Conservation (phyloP, 2,888 invertebrate genomes). For the Malthinus seriepunctatus region DNA sequence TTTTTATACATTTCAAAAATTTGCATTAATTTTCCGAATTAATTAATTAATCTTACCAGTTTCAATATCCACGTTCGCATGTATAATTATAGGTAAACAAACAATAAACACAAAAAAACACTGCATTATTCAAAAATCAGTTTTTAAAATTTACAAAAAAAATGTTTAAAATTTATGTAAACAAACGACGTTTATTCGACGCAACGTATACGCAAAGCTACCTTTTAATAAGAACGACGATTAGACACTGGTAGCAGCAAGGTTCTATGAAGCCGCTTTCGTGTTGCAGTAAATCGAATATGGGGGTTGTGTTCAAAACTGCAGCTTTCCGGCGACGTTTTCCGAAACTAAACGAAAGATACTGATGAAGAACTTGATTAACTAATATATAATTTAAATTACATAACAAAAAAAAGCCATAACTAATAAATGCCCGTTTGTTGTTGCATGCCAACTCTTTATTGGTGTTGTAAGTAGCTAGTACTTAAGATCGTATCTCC, state of each 20-base stretch:
- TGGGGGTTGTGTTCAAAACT: constrained; percentile 24
- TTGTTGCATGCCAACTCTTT: no score
- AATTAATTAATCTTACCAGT: not conserved
- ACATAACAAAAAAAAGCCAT: no score
- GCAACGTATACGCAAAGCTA: not conserved
- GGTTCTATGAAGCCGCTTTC: constrained; percentile 14
- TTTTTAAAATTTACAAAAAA: not conserved
- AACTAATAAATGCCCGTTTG: no score
- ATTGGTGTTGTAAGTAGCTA: no score
- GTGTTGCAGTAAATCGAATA: constrained; percentile 27
- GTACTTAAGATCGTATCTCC: no score
- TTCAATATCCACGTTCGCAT: not conserved
- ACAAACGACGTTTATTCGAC: not conserved
- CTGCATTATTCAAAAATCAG: not conserved
- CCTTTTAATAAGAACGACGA: constrained; percentile 13
- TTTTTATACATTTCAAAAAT: no score
- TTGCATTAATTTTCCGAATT: no score
- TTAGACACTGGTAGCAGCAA: constrained; percentile 18
- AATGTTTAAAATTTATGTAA: not conserved
- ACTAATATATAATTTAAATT: no score
- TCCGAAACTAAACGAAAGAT: constrained; percentile 22
- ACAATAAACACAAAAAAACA: not conserved
- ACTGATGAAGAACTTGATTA: no score
- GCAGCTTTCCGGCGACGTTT: constrained; percentile 20
- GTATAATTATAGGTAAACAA: not conserved